Evolutionary conservation across 1,140 invertebrate species (phyloP).

Genomic region (Penaeus vannamei): DNA sequence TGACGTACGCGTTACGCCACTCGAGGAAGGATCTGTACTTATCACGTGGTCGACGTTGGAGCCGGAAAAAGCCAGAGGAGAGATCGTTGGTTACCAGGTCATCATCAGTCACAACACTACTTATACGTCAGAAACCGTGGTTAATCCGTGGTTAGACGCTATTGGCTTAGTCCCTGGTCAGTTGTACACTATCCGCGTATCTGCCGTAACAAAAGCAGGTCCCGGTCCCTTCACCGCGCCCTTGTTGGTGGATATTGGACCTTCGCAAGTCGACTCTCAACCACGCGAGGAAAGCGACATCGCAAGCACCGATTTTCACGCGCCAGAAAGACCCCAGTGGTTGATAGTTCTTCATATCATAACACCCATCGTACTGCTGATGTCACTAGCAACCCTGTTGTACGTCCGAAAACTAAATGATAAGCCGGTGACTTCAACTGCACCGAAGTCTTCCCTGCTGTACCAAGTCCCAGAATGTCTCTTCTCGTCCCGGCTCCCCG

Average conservation of each 20-base stretch:
- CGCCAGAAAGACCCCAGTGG: slow-evolving; percentile 62
- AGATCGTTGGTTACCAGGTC: slow-evolving; percentile 63
- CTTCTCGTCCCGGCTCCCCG: slow-evolving; percentile 49
- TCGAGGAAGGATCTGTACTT: slow-evolving; percentile 54
- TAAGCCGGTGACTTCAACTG: slow-evolving; percentile 46
- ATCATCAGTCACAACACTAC: slow-evolving; percentile 55
- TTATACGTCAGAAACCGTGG: slow-evolving; percentile 47
- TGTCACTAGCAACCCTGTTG: slow-evolving; percentile 53
- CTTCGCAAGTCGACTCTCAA: slow-evolving; percentile 2
- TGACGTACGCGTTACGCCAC: slow-evolving; percentile 48
- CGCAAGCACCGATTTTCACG: slow-evolving; percentile 39
- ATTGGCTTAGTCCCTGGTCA: slow-evolving; percentile 46
- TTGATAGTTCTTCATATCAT: slow-evolving; percentile 56
- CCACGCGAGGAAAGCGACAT: slow-evolving; percentile 1
- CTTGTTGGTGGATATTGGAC: slow-evolving; percentile 47
- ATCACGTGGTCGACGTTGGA: slow-evolving; percentile 58
- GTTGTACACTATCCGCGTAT: slow-evolving; percentile 58
- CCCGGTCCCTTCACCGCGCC: slow-evolving; percentile 60
- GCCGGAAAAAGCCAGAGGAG: slow-evolving; percentile 48
- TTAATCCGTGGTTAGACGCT: slow-evolving; percentile 59
- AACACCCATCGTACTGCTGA: slow-evolving; percentile 57
- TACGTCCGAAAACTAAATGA: slow-evolving; percentile 58
- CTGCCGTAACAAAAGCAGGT: slow-evolving; percentile 60
- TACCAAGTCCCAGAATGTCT: slow-evolving; percentile 46
- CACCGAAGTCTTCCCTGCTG: slow-evolving; percentile 39